These are phyloP conservation scores for Eupsilia transversa DNA, from an alignment of 2,888 invertebrate species.

Conservation along the genomic window DNA sequence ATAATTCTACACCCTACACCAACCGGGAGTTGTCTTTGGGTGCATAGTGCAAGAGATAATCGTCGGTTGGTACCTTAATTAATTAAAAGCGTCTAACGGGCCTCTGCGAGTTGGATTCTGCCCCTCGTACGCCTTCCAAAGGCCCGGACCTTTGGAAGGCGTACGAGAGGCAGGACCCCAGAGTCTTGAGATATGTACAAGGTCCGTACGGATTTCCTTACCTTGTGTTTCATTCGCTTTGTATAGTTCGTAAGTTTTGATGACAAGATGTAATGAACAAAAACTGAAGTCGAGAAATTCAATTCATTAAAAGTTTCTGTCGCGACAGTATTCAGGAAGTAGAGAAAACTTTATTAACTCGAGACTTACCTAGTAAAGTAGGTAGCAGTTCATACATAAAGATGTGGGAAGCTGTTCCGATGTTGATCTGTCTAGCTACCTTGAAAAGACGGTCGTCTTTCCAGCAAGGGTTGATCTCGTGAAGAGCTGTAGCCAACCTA, in stretches of 20 bases:
- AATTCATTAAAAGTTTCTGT: constrained; percentile 32
- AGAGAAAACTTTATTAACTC: constrained; percentile 5
- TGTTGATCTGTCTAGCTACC: constrained; percentile 81
- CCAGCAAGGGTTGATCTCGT: constrained; percentile 83
- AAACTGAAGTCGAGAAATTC: constrained; percentile 27
- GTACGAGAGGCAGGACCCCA: too few relatives aligned
- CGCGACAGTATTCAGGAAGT: constrained; percentile 16
- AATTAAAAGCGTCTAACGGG: too few relatives aligned
- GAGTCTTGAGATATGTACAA: too few relatives aligned
- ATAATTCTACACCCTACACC: too few relatives aligned
- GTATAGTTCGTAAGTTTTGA: constrained; percentile 16
- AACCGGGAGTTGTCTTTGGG: too few relatives aligned
- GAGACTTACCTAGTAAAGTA: constrained; percentile 77
- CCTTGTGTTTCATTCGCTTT: background rate
- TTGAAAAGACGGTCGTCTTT: constrained; percentile 83
- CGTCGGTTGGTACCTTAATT: too few relatives aligned
- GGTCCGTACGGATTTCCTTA: background rate
- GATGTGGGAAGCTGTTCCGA: constrained; percentile 80
- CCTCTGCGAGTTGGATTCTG: too few relatives aligned
- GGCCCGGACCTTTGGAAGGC: too few relatives aligned
- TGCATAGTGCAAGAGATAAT: too few relatives aligned
- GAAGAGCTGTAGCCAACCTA: constrained; percentile 76
- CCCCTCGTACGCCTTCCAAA: too few relatives aligned
- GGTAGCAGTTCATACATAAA: constrained; percentile 83
- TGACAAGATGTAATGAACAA: constrained; percentile 29